Base-by-base conservation (phyloP, 2,797 vertebrate genomes). In the Cirrhinus molitorella region DNA sequence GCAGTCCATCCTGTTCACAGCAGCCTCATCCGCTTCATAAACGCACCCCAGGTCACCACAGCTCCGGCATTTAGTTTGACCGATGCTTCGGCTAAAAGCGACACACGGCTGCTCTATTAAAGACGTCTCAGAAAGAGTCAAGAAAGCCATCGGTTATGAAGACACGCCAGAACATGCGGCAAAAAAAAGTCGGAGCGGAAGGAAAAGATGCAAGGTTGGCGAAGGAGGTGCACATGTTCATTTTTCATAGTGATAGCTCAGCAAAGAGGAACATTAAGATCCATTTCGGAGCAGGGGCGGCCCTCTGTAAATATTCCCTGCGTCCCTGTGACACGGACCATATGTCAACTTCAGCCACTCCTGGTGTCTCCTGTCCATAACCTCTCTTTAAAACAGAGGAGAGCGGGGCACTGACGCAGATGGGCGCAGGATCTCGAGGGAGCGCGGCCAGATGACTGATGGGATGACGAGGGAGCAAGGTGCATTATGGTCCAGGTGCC, bases 331-430 rank as follows among this genome's bases (percentile, higher is more conserved):
- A 87, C 81, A 84, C 14, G 14, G 53, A 73, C 86, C 86, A 86
- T 86, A 84, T 84, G 85, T 89, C 88, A 85, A 49, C 49, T 65
- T 78, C 61, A 85, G 73, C 85, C 23, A 23, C 59, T 80, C 73
- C n/a, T 21, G 45, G 55, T 14, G 72, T 72, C 86, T 73, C 57
- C 84, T 78, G 66, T 70, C 67, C 61, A 63, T 76, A 85, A 87
- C 63, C 83, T 85, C 70, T 61, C 71, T 71, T 57, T 76, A 70
- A 76, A 66, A 49, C 25, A 78, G 49, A 81, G 74, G 59, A 19
- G 45, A n/a, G 57, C 43, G 21, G 49, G 61, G 16, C 16, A 25
- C 25, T 53, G 83, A 79, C 43, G 47, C 66, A 71, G 67, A 45
- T 13, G 10, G 37, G 45, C n/a, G 19, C 65, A 80, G 40, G 31